These are phyloP conservation scores for Callinectes sapidus DNA, from an alignment of 2,888 invertebrate species.

Conservation along the genomic window DNA sequence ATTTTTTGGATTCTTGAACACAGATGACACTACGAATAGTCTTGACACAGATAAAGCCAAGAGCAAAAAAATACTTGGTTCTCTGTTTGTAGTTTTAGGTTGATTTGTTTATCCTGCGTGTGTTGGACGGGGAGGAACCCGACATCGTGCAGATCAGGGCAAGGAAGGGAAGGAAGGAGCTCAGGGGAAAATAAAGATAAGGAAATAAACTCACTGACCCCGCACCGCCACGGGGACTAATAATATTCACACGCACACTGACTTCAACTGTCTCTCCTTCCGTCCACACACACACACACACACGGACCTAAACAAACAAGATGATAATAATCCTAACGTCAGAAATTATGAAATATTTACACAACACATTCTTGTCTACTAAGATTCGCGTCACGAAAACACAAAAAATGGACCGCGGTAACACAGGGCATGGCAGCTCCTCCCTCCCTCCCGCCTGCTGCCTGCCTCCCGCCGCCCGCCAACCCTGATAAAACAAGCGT, in stretches of 20 bases:
- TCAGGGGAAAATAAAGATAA: background rate
- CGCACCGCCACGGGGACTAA: slow-evolving; percentile 8
- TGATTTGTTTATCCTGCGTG: background rate
- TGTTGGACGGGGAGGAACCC: slow-evolving; percentile 18
- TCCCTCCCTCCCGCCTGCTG: background rate
- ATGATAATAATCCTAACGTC: slow-evolving; percentile 7
- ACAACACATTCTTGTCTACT: slow-evolving; percentile 15
- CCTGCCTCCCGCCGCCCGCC: background rate
- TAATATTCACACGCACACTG: background rate
- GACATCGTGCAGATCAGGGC: slow-evolving; percentile 21
- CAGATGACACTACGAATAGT: too few relatives aligned
- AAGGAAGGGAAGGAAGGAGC: background rate
- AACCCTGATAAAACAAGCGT: slow-evolving; percentile 34
- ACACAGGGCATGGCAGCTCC: background rate
- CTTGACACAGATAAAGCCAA: too few relatives aligned
- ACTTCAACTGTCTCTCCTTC: background rate
- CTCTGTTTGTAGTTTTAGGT: background rate
- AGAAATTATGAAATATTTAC: slow-evolving; percentile 11
- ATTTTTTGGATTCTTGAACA: background rate
- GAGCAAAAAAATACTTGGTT: background rate
- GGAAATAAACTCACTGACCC: background rate
- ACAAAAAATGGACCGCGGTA: background rate
- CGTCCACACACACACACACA: background rate
- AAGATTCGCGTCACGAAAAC: background rate
- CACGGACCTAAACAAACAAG: background rate